A percentile compares a stretch with the other conserved stretches of the same genome.
These are phyloP conservation scores for Sebastes itinus DNA, from an alignment of 2,797 vertebrate species.

Conservation along the genomic window DNA sequence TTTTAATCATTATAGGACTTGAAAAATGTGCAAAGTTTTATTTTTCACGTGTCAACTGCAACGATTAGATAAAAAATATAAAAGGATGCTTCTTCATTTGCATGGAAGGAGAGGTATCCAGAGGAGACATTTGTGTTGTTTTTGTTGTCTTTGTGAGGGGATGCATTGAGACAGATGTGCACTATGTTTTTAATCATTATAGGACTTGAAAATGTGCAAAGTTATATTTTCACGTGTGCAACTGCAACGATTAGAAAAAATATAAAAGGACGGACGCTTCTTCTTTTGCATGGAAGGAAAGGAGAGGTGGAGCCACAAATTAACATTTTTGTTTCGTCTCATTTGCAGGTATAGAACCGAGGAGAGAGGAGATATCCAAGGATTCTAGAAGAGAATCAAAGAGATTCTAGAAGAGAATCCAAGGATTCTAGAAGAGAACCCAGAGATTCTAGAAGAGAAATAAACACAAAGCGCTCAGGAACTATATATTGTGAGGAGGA, in stretches of 20 bases:
- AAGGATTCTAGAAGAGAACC: too few relatives aligned
- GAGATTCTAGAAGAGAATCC: too few relatives aligned
- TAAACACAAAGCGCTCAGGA: conserved; percentile 42
- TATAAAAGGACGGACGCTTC: too few relatives aligned
- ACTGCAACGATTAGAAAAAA: too few relatives aligned
- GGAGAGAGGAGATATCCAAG: conserved; percentile 51
- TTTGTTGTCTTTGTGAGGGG: too few relatives aligned
- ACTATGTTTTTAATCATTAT: too few relatives aligned
- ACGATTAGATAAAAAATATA: conserved; percentile 19
- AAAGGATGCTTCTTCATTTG: not conserved
- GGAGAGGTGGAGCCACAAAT: not conserved
- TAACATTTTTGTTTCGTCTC: conserved; percentile 44
- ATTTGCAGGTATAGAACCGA: conserved; percentile 68
- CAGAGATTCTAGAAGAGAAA: conserved; percentile 18
- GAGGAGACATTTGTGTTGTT: too few relatives aligned
- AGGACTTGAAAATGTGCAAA: too few relatives aligned
- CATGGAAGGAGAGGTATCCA: not conserved
- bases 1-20: not conserved
- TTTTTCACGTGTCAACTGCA: conserved; percentile 1
- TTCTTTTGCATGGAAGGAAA: too few relatives aligned
- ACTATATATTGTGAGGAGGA: conserved; percentile 46
- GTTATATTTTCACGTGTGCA: too few relatives aligned
- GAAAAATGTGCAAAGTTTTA: conserved; percentile 7
- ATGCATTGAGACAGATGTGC: too few relatives aligned
- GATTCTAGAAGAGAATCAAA: conserved; percentile 45